These are phyloP conservation scores for Dromococcyx pavoninus DNA, from an alignment of 2,797 vertebrate genomes.

Conservation along the genomic window DNA sequence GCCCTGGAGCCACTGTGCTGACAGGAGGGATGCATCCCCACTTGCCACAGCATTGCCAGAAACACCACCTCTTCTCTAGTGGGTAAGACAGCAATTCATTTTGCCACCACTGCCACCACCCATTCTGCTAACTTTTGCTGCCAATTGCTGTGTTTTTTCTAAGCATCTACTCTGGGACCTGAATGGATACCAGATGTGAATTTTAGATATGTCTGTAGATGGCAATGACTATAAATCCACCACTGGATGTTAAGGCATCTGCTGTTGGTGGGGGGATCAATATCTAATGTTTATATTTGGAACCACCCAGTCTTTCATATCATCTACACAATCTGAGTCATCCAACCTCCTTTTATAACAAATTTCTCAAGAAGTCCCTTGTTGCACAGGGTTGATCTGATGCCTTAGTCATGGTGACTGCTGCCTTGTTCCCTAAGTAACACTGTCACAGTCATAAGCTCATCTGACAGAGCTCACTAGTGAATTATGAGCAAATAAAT, in stretches of 20 bases:
- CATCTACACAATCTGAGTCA: conserved; percentile 1
- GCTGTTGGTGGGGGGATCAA: conserved; percentile 7
- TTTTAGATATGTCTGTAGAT: background rate
- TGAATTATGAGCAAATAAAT: background rate
- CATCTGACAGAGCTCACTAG: background rate
- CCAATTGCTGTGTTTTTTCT: background rate
- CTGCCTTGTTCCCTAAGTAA: background rate
- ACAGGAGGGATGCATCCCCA: background rate
- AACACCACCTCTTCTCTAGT: background rate
- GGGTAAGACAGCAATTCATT: background rate
- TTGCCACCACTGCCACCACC: background rate
- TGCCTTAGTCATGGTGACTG: background rate
- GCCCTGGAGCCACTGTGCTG: background rate
- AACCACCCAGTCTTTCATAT: conserved; percentile 9
- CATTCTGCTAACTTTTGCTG: background rate
- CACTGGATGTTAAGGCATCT: conserved; percentile 23
- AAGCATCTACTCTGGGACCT: background rate
- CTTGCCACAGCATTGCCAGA: background rate
- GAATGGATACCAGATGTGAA: background rate
- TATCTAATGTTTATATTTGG: background rate
- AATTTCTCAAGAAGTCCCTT: background rate
- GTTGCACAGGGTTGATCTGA: background rate
- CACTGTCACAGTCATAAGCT: background rate
- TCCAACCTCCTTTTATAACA: background rate
- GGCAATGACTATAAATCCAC: background rate